phyloP scores from a whole-genome alignment of 2,888 invertebrate species.

The Drosophila sordidapex region DNA sequence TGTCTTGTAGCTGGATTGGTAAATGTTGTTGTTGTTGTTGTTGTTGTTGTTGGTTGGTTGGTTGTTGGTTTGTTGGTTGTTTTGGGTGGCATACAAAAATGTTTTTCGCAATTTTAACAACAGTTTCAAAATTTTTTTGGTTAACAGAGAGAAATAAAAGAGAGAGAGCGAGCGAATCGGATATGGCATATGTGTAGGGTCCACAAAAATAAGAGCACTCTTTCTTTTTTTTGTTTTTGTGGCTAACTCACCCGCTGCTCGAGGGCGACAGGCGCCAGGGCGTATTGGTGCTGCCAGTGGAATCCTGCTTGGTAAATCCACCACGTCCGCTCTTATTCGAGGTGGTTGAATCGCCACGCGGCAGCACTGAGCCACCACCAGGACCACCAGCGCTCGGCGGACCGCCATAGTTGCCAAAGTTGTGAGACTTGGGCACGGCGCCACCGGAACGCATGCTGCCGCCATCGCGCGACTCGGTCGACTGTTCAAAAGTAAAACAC shows the following conservation, averaged over 20 bases:
- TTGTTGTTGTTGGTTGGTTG: constrained; percentile 38
- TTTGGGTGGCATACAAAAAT: constrained; percentile 70
- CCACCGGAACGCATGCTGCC: constrained; percentile 81
- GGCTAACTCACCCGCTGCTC: constrained; percentile 84
- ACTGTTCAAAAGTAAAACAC: constrained; percentile 46
- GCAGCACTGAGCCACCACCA: constrained; percentile 81
- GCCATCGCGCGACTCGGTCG: constrained; percentile 81
- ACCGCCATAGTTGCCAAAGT: constrained; percentile 93
- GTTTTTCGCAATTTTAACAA: constrained; percentile 66
- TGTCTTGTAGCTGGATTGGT: constrained; percentile 84
- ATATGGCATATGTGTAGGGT: constrained; percentile 35
- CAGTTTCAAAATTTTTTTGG: constrained; percentile 50
- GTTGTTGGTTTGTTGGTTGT: constrained; percentile 40
- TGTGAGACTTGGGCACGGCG: constrained; percentile 92
- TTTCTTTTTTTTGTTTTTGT: neutral
- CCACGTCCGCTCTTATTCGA: constrained; percentile 88
- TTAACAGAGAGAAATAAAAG: constrained; percentile 37
- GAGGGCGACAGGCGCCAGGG: constrained; percentile 85
- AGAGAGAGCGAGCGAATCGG: constrained; percentile 59
- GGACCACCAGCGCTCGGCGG: constrained; percentile 86
- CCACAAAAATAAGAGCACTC: constrained; percentile 18
- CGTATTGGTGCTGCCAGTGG: constrained; percentile 82
- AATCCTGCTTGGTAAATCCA: constrained; percentile 90
- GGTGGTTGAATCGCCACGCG: constrained; percentile 88
- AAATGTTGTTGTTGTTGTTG: constrained; percentile 32